Percentiles rank a stretch among this genome's conserved stretches.
Conservation (phyloP, 1,140 invertebrate genomes). For the Cydia amplana region DNA sequence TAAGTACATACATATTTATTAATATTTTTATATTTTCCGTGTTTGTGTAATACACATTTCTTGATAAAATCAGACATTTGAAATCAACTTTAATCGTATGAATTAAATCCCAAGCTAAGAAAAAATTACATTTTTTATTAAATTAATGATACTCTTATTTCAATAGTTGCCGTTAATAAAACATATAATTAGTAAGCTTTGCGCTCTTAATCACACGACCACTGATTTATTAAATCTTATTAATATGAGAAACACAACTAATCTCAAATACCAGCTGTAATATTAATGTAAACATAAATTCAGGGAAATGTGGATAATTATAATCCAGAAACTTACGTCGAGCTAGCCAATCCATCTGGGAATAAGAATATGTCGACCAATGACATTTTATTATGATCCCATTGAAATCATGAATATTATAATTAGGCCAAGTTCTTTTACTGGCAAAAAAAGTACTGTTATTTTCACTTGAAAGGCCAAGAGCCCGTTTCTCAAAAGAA, state of each 20-base stretch:
- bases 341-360: conserved; percentile 63
- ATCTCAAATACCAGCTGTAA: conserved; percentile 25
- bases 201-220: background rate
- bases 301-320: conserved; percentile 30
- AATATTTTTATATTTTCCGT: no score
- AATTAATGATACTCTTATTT: background rate
- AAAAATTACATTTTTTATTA: background rate
- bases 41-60: no score
- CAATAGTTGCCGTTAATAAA: background rate
- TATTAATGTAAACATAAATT: conserved; percentile 16
- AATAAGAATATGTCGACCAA: conserved; percentile 60
- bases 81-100: background rate
- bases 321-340: conserved; percentile 46
- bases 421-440: conserved; percentile 2
- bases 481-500: no score
- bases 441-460: background rate
- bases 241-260: conserved; percentile 22
- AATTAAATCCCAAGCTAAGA: background rate
- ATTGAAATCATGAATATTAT: conserved; percentile 20
- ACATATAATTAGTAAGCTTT: background rate
- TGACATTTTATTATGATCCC: conserved; percentile 76
- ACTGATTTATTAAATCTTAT: conserved; percentile 21
- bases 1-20: no score
- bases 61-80: no score
- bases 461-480: no score